Conservation (phyloP, 2,888 invertebrate genomes). For the Embidobia sp. region DNA sequence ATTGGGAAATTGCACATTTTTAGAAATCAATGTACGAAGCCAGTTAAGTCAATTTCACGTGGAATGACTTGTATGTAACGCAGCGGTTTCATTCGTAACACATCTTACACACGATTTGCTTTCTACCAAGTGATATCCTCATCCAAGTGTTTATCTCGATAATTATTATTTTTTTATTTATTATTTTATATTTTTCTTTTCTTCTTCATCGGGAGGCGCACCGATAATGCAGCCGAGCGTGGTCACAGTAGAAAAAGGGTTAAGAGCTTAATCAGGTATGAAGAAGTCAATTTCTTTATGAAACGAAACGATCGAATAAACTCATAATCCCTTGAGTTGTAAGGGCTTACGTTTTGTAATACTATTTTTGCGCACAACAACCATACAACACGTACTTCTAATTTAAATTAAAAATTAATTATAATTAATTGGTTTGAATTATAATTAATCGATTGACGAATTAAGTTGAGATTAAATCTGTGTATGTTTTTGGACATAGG, state of each 20-base stretch:
- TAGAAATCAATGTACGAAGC: slow-evolving; percentile 42
- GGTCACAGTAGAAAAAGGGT: slow-evolving; percentile 41
- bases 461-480: too few relatives aligned
- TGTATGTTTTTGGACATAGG: too few relatives aligned
- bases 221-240: slow-evolving; percentile 42
- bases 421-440: too few relatives aligned
- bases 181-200: slow-evolving; percentile 10
- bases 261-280: slow-evolving; percentile 49
- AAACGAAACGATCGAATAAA: slow-evolving; percentile 51
- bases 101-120: slow-evolving; percentile 46
- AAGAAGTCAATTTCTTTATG: slow-evolving; percentile 59
- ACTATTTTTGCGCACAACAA: slow-evolving; percentile 31
- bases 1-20: slow-evolving; percentile 33
- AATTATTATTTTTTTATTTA: slow-evolving; percentile 11
- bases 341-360: slow-evolving; percentile 18
- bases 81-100: slow-evolving; percentile 43
- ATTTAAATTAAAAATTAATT: too few relatives aligned
- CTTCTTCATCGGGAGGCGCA: slow-evolving; percentile 22
- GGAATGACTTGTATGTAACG: slow-evolving; percentile 49
- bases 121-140: slow-evolving; percentile 37
- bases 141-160: slow-evolving; percentile 36
- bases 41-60: slow-evolving; percentile 48
- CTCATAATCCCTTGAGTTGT: slow-evolving; percentile 44
- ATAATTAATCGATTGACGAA: too few relatives aligned
- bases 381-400: slow-evolving; percentile 33